These are phyloP conservation scores for Drosophila mojavensis DNA, from an alignment of 1,140 invertebrate species.

Conservation along the genomic window DNA sequence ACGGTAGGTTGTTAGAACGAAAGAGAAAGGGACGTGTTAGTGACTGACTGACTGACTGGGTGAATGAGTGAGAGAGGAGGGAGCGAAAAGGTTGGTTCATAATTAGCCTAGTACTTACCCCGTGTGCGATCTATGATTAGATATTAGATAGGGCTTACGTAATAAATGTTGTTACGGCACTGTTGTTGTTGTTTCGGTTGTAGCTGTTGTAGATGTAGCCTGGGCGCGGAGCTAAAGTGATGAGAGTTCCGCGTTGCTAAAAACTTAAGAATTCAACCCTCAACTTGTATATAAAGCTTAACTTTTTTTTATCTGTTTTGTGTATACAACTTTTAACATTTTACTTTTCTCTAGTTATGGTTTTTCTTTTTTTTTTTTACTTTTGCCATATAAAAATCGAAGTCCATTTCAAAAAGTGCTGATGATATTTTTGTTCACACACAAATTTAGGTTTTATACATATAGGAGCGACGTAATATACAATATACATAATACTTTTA, in stretches of 20 bases:
- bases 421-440: conserved; percentile 84
- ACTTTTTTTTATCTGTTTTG: conserved; percentile 57
- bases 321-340: conserved; percentile 64
- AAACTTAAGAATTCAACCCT: conserved; percentile 82
- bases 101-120: conserved; percentile 82
- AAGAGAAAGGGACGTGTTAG: not conserved
- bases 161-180: conserved; percentile 52
- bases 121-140: conserved; percentile 49
- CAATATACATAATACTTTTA: conserved; percentile 62
- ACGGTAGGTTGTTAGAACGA: not conserved
- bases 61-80: conserved; percentile 3
- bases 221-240: conserved; percentile 54
- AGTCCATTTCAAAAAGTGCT: conserved; percentile 84
- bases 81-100: conserved; percentile 30
- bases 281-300: conserved; percentile 82
- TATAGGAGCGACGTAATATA: conserved; percentile 79
- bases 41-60: not conserved
- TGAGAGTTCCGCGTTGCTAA: conserved; percentile 65
- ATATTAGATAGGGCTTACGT: conserved; percentile 67
- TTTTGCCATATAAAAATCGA: conserved; percentile 82
- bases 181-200: conserved; percentile 36
- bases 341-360: conserved; percentile 40
- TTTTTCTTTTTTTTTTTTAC: conserved; percentile 36
- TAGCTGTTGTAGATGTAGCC: conserved; percentile 47
- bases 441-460: conserved; percentile 79